A percentile compares a stretch with the other conserved stretches of the same genome.
phyloP scores from a whole-genome alignment of 2,888 invertebrate species.

The Psylliodes chrysocephalus region DNA sequence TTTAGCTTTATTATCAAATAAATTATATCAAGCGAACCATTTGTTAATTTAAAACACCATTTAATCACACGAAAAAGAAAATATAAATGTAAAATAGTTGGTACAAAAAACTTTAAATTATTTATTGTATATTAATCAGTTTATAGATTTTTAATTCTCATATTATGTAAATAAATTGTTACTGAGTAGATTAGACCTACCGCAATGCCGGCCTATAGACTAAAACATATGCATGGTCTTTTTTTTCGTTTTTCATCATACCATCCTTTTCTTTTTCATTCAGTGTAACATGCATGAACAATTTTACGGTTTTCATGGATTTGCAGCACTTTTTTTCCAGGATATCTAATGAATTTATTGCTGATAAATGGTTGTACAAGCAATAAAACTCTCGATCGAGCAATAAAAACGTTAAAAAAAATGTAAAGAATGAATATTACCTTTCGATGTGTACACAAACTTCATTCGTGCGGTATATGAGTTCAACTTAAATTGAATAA shows the following conservation, averaged over 20 bases:
- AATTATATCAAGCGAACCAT: too few species aligned
- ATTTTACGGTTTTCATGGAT: conserved; percentile 35
- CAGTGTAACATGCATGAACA: conserved; percentile 36
- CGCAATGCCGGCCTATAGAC: conserved; percentile 5
- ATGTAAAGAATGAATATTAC: neutral
- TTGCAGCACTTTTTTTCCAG: conserved; percentile 32
- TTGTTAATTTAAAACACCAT: too few species aligned
- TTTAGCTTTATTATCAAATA: too few species aligned
- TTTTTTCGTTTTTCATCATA: conserved; percentile 12
- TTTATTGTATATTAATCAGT: too few species aligned
- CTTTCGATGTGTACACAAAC: neutral
- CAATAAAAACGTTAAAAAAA: neutral
- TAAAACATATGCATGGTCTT: conserved; percentile 7
- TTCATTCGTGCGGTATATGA: neutral
- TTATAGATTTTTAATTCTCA: too few species aligned
- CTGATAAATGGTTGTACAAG: conserved; percentile 17
- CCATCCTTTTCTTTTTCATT: conserved; percentile 31
- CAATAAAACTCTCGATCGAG: conserved; percentile 13
- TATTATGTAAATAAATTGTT: too few species aligned
- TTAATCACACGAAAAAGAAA: too few species aligned
- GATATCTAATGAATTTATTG: conserved; percentile 28
- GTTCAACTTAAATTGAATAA: too few species aligned
- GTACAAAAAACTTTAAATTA: too few species aligned
- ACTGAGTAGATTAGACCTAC: too few species aligned
- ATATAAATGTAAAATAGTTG: too few species aligned